Conservation (phyloP, 2,113 vertebrate species). For the Amazona vittata region DNA sequence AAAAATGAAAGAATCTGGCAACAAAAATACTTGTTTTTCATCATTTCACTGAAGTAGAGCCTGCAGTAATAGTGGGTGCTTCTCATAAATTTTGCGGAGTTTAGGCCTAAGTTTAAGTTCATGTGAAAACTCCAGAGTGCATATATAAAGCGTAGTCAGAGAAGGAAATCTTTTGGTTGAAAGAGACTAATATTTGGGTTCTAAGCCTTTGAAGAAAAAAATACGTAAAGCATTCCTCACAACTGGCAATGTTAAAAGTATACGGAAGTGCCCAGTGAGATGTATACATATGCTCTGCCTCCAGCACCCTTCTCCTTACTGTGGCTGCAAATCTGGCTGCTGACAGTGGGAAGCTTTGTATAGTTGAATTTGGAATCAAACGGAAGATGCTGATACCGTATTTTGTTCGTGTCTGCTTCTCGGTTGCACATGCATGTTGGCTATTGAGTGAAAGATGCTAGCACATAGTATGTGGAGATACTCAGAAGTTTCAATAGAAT, state of each 20-base stretch:
- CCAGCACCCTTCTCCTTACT: background rate
- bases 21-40: background rate
- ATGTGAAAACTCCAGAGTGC: background rate
- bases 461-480: fast-evolving
- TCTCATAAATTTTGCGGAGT: background rate
- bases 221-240: background rate
- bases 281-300: fast-evolving
- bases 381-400: background rate
- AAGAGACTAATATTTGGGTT: background rate
- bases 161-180: background rate
- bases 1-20: background rate
- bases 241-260: background rate
- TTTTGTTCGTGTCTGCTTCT: background rate
- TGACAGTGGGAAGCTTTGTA: background rate
- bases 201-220: background rate
- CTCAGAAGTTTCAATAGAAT: background rate
- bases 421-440: fast-evolving
- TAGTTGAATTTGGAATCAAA: background rate
- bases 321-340: background rate
- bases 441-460: background rate
- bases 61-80: background rate
- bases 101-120: background rate
- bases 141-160: background rate
- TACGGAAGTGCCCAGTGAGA: fast-evolving
- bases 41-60: background rate